Evolutionary conservation across 2,113 vertebrate species (phyloP).

Genomic region (Anhinga rufa): DNA sequence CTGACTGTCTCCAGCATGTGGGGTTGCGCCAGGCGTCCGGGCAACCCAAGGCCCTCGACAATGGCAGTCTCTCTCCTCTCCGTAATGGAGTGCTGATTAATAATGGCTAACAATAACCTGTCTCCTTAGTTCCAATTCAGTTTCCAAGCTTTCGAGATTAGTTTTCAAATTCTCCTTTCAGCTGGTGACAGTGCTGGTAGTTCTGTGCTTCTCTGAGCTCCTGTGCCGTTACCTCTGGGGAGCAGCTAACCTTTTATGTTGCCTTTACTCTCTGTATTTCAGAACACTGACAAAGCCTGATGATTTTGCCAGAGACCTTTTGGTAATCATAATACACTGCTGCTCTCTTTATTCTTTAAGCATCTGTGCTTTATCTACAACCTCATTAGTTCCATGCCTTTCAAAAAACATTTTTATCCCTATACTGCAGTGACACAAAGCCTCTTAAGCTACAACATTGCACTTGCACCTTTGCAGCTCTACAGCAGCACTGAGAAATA

Average conservation of each 20-base stretch:
- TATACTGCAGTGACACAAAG: background rate
- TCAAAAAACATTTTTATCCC: conserved; percentile 7
- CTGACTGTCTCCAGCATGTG: rapidly evolving
- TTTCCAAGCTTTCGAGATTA: background rate
- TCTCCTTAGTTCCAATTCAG: background rate
- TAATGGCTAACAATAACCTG: background rate
- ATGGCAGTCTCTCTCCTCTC: background rate
- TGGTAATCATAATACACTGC: background rate
- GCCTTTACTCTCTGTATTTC: background rate
- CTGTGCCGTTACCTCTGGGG: background rate
- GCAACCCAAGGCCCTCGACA: background rate
- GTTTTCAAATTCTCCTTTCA: background rate
- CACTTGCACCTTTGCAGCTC: background rate
- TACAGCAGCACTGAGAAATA: background rate
- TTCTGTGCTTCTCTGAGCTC: background rate
- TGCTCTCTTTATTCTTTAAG: background rate
- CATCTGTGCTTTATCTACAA: background rate
- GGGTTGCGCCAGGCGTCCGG: background rate
- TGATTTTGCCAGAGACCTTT: background rate
- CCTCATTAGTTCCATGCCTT: background rate
- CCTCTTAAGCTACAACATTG: background rate
- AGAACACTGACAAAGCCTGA: background rate
- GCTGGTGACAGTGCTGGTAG: background rate
- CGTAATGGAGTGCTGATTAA: background rate
- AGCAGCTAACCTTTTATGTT: background rate